Conservation (phyloP, 2,797 vertebrate species). For the Ataeniobius toweri region DNA sequence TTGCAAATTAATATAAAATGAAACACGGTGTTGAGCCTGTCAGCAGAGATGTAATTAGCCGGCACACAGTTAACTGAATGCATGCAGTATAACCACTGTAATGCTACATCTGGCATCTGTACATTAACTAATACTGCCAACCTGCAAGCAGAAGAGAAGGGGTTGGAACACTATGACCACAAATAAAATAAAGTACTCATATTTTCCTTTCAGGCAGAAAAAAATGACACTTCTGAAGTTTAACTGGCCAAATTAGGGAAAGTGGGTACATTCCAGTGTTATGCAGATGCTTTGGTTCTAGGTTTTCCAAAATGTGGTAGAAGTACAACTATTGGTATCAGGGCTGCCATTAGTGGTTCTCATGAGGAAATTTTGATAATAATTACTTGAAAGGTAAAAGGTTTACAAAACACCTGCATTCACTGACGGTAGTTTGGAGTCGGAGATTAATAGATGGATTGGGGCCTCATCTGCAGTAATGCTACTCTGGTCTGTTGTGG, state of each 20-base stretch:
- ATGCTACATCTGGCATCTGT: conserved; percentile 16
- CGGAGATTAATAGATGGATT: background rate
- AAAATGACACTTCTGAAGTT: background rate
- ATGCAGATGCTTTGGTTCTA: background rate
- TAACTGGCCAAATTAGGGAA: background rate
- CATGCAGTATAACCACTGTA: conserved; percentile 45
- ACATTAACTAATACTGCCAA: conserved; percentile 36
- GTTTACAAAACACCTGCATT: background rate
- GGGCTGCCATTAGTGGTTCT: no score
- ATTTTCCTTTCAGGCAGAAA: background rate
- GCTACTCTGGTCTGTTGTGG: no score
- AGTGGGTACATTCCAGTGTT: background rate
- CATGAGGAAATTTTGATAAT: background rate
- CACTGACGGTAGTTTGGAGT: background rate
- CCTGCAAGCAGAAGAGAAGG: conserved; percentile 27
- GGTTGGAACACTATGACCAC: background rate
- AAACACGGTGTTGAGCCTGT: conserved; percentile 40
- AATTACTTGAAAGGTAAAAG: background rate
- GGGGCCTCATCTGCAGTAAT: no score
- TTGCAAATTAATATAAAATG: conserved; percentile 40
- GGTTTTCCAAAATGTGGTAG: background rate
- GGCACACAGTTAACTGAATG: conserved; percentile 53
- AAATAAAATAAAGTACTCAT: background rate
- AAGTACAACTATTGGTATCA: background rate
- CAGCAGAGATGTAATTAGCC: conserved; percentile 62